Evolutionary conservation across 2,113 vertebrate genomes (phyloP).

Genomic region (Boleophthalmus pectinirostris): DNA sequence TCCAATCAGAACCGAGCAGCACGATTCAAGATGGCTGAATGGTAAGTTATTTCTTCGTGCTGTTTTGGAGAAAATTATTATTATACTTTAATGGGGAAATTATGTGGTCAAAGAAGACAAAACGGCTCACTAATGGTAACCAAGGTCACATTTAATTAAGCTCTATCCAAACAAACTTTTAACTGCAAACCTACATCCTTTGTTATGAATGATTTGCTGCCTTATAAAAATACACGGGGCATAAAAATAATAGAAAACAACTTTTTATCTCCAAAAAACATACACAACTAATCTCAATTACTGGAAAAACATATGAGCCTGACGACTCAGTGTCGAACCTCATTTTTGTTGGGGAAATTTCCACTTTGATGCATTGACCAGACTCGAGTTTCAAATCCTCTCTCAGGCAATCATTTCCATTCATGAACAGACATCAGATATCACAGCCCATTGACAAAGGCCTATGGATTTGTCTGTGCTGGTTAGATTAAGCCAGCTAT

Average conservation of each 20-base stretch:
- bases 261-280: not conserved
- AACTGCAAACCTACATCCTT: no score
- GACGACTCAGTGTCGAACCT: not conserved
- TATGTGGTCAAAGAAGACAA: not conserved
- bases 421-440: conserved; percentile 60
- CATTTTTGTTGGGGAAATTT: not conserved
- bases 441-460: conserved; percentile 56
- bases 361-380: conserved; percentile 2
- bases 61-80: not conserved
- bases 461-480: conserved; percentile 41
- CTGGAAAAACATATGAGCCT: not conserved
- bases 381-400: conserved; percentile 21
- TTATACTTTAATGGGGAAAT: no score
- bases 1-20: conserved; percentile 96
- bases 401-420: conserved; percentile 47
- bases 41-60: conserved; percentile 72
- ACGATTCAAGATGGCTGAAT: conserved; percentile 97
- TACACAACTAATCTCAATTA: not conserved
- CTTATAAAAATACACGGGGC: not conserved
- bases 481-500: conserved; percentile 60
- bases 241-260: not conserved
- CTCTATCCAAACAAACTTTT: no score
- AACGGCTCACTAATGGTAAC: not conserved
- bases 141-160: not conserved
- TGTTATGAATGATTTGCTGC: not conserved